Evolutionary conservation across 2,113 vertebrate genomes (phyloP).

Genomic region (Carlito syrichta): DNA sequence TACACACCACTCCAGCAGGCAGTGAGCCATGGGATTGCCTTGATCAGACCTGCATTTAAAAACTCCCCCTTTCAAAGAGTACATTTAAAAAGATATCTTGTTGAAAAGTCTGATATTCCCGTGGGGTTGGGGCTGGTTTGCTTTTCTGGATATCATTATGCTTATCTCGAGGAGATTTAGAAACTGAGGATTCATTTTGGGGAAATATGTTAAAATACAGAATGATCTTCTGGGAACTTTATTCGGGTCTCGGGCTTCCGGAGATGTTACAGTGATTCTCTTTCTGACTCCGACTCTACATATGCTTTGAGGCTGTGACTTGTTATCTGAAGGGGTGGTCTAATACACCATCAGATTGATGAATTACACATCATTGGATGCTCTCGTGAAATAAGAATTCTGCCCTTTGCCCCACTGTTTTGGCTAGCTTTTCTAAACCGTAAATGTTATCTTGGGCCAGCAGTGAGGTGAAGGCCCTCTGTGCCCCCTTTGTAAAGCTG

Average conservation of each 20-base stretch:
- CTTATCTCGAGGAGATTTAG: neutral
- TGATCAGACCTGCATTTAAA: neutral
- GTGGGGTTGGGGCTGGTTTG: neutral
- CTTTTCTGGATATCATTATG: neutral
- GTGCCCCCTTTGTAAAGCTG: neutral
- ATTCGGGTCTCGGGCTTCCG: neutral
- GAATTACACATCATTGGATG: accelerated
- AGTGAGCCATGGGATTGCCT: accelerated
- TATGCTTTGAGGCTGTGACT: neutral
- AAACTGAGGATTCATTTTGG: neutral
- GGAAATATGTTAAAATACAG: neutral
- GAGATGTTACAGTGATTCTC: neutral
- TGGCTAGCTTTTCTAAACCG: neutral
- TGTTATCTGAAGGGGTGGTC: neutral
- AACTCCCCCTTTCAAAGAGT: neutral
- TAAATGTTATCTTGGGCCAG: too few relatives aligned
- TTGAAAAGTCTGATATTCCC: neutral
- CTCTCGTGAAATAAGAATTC: neutral
- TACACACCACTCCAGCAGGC: neutral
- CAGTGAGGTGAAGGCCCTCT: accelerated
- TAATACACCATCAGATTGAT: accelerated
- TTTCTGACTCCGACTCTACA: neutral
- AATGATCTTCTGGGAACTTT: neutral
- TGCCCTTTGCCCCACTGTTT: accelerated
- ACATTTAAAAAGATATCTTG: neutral